Evolutionary conservation across 2,797 vertebrate genomes (phyloP).

Genomic region (Mus spretus): DNA sequence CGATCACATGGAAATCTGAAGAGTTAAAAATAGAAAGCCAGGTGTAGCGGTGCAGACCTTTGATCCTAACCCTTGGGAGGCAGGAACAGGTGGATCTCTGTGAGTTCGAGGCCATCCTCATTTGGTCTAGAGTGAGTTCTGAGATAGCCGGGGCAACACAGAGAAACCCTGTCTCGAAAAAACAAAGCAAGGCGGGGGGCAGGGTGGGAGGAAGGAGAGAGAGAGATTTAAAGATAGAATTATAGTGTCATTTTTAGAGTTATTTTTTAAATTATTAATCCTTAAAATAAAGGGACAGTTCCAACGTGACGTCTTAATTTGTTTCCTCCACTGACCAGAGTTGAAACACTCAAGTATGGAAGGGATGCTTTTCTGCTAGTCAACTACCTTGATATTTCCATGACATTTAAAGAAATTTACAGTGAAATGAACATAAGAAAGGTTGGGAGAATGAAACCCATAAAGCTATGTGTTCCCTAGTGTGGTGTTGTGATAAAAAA

Average conservation of each 20-base stretch:
- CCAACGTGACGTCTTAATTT: constrained; percentile 52
- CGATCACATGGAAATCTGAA: constrained; percentile 20
- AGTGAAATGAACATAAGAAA: constrained; percentile 44
- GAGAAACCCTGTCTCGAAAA: not conserved
- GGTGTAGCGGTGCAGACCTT: not conserved
- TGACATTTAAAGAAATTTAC: constrained; percentile 55
- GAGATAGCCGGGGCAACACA: not conserved
- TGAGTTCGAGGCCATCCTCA: not conserved
- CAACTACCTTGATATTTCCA: constrained; percentile 54
- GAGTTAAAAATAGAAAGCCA: not conserved
- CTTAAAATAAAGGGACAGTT: constrained; percentile 58
- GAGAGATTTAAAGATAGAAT: constrained; percentile 32
- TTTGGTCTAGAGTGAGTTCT: not conserved
- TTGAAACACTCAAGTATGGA: constrained; percentile 1
- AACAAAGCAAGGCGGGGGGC: not conserved
- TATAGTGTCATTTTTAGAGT: constrained; percentile 55
- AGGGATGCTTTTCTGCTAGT: constrained; percentile 40
- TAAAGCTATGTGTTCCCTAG: constrained; percentile 20
- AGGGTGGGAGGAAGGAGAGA: no score
- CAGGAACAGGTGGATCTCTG: not conserved
- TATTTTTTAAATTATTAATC: constrained; percentile 54
- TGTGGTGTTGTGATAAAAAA: not conserved
- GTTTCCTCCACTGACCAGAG: not conserved
- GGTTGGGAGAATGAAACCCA: not conserved
- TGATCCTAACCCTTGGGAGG: not conserved